Percentiles rank a stretch among this genome's conserved stretches.
Evolutionary conservation across 2,113 vertebrate genomes (phyloP).

Genomic region (Protomyctophum bolini): DNA sequence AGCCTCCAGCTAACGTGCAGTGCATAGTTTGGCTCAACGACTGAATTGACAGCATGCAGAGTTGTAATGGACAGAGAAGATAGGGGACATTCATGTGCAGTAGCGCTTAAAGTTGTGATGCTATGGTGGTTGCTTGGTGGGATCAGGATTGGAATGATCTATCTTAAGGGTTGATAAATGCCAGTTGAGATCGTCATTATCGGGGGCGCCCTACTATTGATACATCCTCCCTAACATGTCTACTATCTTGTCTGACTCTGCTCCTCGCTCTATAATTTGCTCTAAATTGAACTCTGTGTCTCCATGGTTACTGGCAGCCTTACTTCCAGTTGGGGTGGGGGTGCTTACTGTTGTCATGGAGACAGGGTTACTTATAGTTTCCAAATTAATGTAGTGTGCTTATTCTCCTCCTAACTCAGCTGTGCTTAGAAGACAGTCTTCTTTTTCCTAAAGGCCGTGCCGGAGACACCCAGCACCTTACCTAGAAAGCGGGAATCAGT

Average conservation of each 20-base stretch:
- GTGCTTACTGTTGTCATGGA: constrained; percentile 66
- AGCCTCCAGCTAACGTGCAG: constrained; percentile 3
- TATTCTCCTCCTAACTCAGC: constrained; percentile 17
- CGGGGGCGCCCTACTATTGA: constrained; percentile 34
- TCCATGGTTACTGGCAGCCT: constrained; percentile 65
- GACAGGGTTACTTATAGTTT: constrained; percentile 47
- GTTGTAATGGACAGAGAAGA: neutral
- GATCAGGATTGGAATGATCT: neutral
- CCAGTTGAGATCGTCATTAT: constrained; percentile 12
- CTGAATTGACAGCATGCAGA: constrained; percentile 3
- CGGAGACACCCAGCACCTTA: too few relatives aligned
- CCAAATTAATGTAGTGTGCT: constrained; percentile 42
- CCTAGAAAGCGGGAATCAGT: too few relatives aligned
- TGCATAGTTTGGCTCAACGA: neutral
- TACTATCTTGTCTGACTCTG: constrained; percentile 23
- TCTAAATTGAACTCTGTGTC: constrained; percentile 61
- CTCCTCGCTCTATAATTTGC: constrained; percentile 41
- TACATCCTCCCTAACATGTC: constrained; percentile 19
- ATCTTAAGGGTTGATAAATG: neutral
- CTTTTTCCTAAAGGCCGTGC: neutral
- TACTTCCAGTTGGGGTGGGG: constrained; percentile 34
- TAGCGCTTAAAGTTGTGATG: neutral
- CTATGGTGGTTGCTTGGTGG: neutral
- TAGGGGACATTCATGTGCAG: neutral
- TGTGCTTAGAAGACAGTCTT: constrained; percentile 1